Evolutionary conservation across 2,888 invertebrate genomes (phyloP).

Genomic region (Nomada goodeniana): DNA sequence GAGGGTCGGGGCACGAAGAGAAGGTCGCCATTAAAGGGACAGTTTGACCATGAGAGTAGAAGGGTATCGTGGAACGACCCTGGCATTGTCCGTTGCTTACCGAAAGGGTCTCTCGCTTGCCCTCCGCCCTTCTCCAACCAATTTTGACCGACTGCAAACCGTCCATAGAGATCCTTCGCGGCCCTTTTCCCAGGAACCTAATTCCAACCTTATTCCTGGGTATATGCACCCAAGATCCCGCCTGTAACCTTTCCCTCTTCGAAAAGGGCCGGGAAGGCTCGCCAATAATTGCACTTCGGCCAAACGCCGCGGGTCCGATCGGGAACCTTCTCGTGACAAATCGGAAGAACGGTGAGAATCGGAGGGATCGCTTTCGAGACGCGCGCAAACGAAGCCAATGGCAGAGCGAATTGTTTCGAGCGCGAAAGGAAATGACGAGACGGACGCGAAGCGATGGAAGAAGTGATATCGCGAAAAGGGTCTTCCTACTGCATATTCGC

Average conservation of each 20-base stretch:
- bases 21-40: constrained; percentile 71
- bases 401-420: constrained; percentile 29
- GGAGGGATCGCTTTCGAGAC: not conserved
- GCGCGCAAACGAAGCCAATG: constrained; percentile 18
- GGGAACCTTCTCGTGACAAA: constrained; percentile 6
- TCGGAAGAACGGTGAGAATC: constrained; percentile 16
- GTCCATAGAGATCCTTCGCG: constrained; percentile 28
- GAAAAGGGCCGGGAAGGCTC: constrained; percentile 21
- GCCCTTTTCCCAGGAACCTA: constrained; percentile 32
- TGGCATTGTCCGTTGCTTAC: constrained; percentile 68
- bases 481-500: constrained; percentile 5
- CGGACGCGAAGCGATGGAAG: not conserved
- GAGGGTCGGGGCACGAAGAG: constrained; percentile 18
- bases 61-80: constrained; percentile 47
- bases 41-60: constrained; percentile 72
- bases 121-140: constrained; percentile 1
- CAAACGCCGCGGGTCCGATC: not conserved
- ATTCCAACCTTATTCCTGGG: constrained; percentile 63
- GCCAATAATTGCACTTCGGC: not conserved
- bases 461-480: not conserved
- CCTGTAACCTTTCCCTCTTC: constrained; percentile 46
- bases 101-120: constrained; percentile 58
- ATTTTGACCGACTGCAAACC: constrained; percentile 55
- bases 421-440: constrained; percentile 26
- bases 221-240: constrained; percentile 1